Percentiles rank a stretch among this genome's conserved stretches.
Evolutionary conservation across 2,888 invertebrate genomes (phyloP).

Genomic region (Lottia gigantea): DNA sequence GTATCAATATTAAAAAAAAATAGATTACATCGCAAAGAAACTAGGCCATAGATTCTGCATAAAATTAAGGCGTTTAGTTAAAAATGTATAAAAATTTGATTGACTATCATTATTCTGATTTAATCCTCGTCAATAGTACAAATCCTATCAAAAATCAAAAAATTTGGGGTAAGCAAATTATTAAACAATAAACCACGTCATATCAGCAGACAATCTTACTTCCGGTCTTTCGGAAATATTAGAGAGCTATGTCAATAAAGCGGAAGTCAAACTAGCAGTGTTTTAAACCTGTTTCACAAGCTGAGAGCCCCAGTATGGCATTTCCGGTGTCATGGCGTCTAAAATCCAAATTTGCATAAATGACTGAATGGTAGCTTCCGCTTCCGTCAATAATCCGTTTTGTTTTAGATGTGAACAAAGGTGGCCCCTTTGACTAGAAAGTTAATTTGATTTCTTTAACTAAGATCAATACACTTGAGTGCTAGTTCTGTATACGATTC

Average conservation of each 20-base stretch:
- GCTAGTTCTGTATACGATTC: no score
- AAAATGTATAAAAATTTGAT: no score
- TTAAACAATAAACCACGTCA: neutral
- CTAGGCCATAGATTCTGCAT: no score
- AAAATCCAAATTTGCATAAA: constrained; percentile 23
- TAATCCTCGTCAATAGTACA: no score
- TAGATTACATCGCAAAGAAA: no score
- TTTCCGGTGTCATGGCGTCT: constrained; percentile 19
- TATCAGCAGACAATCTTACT: constrained; percentile 4
- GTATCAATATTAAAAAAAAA: no score
- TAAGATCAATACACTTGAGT: no score
- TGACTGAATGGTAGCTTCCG: constrained; percentile 10
- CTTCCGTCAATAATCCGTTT: constrained; percentile 12
- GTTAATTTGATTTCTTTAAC: no score
- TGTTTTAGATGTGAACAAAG: neutral
- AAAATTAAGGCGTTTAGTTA: no score
- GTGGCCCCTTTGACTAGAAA: neutral
- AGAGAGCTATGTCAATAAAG: constrained; percentile 1
- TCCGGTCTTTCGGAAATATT: constrained; percentile 4
- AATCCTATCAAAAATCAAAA: no score
- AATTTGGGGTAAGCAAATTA: no score
- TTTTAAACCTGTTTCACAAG: constrained; percentile 3
- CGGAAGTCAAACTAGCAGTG: constrained; percentile 3
- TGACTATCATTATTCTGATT: no score
- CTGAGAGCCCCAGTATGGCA: constrained; percentile 20